These are phyloP conservation scores for Babyrousa celebensis DNA, from an alignment of 2,797 vertebrate genomes.

Conservation along the genomic window DNA sequence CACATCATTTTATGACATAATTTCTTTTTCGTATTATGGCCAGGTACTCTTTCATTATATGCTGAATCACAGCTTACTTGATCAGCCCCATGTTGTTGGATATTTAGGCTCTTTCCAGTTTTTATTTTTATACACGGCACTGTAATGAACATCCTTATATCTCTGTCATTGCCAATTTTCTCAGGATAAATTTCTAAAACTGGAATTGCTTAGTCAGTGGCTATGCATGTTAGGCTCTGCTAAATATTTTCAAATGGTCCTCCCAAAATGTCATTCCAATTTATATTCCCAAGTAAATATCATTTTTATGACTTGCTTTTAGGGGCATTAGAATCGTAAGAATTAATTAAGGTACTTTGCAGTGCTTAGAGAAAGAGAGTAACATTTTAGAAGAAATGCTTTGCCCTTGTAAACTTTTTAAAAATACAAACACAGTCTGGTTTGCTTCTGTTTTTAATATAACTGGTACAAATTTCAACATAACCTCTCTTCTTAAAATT, in stretches of 20 bases:
- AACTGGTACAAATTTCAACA: constrained; percentile 35
- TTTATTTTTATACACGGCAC: constrained; percentile 47
- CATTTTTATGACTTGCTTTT: constrained; percentile 67
- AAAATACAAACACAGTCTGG: constrained; percentile 42
- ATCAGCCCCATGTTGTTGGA: neutral
- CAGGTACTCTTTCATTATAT: neutral
- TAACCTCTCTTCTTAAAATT: neutral
- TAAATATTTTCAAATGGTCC: constrained; percentile 72
- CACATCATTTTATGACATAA: constrained; percentile 36
- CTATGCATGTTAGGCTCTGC: constrained; percentile 64
- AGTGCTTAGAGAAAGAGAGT: constrained; percentile 54
- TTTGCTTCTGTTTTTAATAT: constrained; percentile 80
- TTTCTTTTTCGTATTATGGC: constrained; percentile 44
- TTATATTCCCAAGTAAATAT: constrained; percentile 73
- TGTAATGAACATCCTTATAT: constrained; percentile 35
- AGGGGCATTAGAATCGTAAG: constrained; percentile 66
- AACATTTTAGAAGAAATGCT: constrained; percentile 72
- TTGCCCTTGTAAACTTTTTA: constrained; percentile 58
- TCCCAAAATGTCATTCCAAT: constrained; percentile 65
- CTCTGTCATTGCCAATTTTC: constrained; percentile 53
- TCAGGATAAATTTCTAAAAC: constrained; percentile 65
- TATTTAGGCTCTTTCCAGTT: constrained; percentile 63
- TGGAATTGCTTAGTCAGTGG: constrained; percentile 69
- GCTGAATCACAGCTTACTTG: constrained; percentile 20
- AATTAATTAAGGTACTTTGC: constrained; percentile 70